These are phyloP conservation scores for Gallinago paraguaiae DNA, from an alignment of 2,113 vertebrate species.

Conservation along the genomic window DNA sequence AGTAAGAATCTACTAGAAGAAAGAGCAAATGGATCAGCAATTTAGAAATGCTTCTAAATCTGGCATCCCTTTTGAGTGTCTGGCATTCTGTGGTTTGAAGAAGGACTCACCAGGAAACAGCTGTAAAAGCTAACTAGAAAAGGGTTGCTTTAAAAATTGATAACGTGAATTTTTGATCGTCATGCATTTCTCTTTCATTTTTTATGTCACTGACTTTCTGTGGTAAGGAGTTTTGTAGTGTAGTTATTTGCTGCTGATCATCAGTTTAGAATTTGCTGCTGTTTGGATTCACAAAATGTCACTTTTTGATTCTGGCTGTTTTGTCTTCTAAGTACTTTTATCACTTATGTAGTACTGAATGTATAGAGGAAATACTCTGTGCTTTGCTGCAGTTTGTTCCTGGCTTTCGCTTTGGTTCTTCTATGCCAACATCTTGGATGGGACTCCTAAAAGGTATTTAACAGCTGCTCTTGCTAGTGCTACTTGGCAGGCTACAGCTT, in stretches of 20 bases:
- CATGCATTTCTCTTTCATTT: background rate
- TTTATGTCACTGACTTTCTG: background rate
- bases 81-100: background rate
- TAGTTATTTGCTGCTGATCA: background rate
- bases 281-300: background rate
- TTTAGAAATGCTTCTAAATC: background rate
- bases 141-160: background rate
- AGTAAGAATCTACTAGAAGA: background rate
- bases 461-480: background rate
- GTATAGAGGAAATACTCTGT: background rate
- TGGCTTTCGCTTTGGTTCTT: background rate
- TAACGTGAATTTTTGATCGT: background rate
- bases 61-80: background rate
- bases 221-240: background rate
- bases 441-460: background rate
- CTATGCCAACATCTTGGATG: background rate
- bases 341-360: background rate
- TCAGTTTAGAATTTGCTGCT: background rate
- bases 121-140: background rate
- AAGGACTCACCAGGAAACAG: background rate
- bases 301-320: background rate
- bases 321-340: background rate
- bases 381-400: background rate
- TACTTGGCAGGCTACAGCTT: background rate
- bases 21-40: background rate